Percentiles rank a stretch among this genome's conserved stretches.
Evolutionary conservation across 92 coral and sea anemone species (phyloP).

Genomic region (Phymanthus crucifer): DNA sequence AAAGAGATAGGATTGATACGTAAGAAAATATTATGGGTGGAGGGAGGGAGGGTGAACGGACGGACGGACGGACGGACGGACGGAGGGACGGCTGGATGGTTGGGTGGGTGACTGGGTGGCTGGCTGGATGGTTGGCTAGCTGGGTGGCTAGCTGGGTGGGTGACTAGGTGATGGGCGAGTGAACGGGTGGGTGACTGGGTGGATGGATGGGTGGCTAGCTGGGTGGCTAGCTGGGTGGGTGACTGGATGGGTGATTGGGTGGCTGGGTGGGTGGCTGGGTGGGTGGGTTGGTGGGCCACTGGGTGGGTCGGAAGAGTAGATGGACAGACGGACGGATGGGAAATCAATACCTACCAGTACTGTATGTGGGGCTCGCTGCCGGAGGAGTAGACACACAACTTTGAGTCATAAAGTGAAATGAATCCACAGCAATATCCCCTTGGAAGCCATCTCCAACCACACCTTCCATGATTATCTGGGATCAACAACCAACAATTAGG

Average conservation of each 20-base stretch:
- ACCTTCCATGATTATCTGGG: constrained; percentile 40
- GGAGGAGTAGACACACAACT: constrained; percentile 10
- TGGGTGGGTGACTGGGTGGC: too few species aligned
- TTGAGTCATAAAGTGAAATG: neutral
- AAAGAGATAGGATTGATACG: too few species aligned
- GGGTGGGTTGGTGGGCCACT: neutral
- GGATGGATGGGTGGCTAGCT: neutral
- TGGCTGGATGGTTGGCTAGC: too few species aligned
- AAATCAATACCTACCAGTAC: constrained; percentile 21
- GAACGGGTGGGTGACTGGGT: neutral
- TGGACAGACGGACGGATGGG: neutral
- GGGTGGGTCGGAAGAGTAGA: neutral
- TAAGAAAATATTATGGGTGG: too few species aligned
- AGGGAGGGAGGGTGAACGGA: too few species aligned
- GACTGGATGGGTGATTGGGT: neutral
- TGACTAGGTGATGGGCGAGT: too few species aligned
- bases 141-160: too few species aligned
- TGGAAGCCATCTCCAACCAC: constrained; percentile 49
- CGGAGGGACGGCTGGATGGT: too few species aligned
- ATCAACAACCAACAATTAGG: neutral
- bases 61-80: too few species aligned
- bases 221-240: neutral
- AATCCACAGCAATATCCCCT: constrained; percentile 55
- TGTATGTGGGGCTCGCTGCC: neutral
- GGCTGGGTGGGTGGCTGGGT: neutral